These are phyloP conservation scores for Thera britannica DNA, from an alignment of 2,888 invertebrate genomes.

Conservation along the genomic window DNA sequence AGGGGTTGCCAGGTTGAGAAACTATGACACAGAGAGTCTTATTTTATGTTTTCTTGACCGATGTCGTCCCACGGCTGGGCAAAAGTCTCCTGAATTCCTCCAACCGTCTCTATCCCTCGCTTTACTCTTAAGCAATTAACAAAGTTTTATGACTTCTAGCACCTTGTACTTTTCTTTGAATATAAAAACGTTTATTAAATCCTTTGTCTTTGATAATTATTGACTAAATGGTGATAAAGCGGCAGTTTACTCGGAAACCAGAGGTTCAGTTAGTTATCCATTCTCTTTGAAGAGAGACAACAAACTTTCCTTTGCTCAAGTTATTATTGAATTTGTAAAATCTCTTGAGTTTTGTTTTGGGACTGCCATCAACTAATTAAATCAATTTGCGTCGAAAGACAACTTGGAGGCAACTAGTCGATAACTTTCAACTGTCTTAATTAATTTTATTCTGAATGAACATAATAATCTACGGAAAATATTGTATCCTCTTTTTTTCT, in stretches of 20 bases:
- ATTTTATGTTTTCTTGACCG: too few relatives aligned
- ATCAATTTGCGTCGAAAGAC: background rate
- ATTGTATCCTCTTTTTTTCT: too few relatives aligned
- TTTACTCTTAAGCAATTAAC: too few relatives aligned
- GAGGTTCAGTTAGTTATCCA: background rate
- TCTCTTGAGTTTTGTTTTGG: background rate
- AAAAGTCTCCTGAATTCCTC: too few relatives aligned
- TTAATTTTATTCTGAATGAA: background rate
- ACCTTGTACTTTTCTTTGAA: too few relatives aligned
- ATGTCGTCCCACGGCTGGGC: too few relatives aligned
- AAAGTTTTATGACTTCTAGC: too few relatives aligned
- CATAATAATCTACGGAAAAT: background rate
- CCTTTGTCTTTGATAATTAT: too few relatives aligned
- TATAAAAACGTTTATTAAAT: too few relatives aligned
- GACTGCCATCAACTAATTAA: background rate
- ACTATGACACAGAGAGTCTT: too few relatives aligned
- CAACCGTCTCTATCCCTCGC: too few relatives aligned
- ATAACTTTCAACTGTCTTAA: background rate
- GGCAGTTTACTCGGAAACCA: background rate
- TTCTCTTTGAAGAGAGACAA: background rate
- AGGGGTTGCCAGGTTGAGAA: too few relatives aligned
- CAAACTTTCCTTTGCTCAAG: background rate
- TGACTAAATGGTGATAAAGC: background rate
- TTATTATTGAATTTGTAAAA: background rate
- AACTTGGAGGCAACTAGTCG: background rate